Conservation (phyloP, 2,888 invertebrate species). For the Drosophila sordidapex region DNA sequence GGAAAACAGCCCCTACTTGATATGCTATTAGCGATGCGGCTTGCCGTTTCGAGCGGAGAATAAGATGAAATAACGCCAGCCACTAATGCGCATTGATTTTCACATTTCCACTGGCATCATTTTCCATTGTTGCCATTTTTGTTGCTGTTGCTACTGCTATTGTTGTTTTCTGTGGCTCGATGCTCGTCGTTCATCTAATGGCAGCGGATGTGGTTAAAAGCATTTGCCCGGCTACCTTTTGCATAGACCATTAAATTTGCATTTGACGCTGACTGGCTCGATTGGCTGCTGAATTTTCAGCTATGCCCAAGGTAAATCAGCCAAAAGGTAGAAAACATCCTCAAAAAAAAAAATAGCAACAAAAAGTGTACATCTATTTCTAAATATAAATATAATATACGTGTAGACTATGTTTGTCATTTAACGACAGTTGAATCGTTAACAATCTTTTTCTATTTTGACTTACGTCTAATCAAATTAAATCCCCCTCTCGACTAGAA, state of each 20-base stretch:
- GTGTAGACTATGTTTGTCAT: background rate
- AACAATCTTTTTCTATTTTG: background rate
- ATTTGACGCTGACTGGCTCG: slow-evolving; percentile 76
- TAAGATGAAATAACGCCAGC: slow-evolving; percentile 70
- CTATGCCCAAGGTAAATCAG: slow-evolving; percentile 9
- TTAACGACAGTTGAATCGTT: background rate
- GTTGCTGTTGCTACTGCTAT: slow-evolving; percentile 5
- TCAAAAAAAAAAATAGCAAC: slow-evolving; percentile 37
- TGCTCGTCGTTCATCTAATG: slow-evolving; percentile 64
- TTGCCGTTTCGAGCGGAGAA: slow-evolving; percentile 28
- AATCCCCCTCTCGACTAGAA: background rate
- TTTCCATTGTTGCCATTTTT: slow-evolving; percentile 45
- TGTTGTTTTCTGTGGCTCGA: slow-evolving; percentile 29
- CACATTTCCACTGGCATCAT: slow-evolving; percentile 67
- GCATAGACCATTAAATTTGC: slow-evolving; percentile 80
- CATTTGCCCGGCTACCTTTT: slow-evolving; percentile 77
- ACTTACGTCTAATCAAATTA: background rate
- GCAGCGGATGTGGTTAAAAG: slow-evolving; percentile 80
- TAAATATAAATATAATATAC: background rate
- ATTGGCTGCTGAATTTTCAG: slow-evolving; percentile 54
- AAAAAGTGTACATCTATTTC: background rate
- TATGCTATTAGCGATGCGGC: slow-evolving; percentile 59
- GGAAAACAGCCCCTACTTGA: slow-evolving; percentile 39
- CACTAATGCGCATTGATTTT: slow-evolving; percentile 79
- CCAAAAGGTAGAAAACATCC: slow-evolving; percentile 40